Evolutionary conservation across 2,888 invertebrate genomes (phyloP).

Genomic region (Metacarcinus magister): DNA sequence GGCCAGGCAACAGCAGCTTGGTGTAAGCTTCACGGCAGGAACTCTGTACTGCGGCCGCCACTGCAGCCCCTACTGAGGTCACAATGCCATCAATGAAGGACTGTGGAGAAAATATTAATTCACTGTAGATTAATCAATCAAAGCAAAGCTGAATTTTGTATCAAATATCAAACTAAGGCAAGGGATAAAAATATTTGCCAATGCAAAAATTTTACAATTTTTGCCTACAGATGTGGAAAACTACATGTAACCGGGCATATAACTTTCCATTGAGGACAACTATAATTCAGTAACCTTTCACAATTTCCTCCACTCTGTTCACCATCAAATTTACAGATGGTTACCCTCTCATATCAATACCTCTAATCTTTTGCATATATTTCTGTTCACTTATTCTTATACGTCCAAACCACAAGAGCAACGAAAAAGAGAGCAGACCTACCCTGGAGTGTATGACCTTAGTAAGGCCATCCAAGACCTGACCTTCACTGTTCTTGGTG

Average conservation of each 20-base stretch:
- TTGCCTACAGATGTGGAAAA: no score
- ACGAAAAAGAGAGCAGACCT: neutral
- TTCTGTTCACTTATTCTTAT: neutral
- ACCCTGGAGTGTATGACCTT: slow-evolving; percentile 80
- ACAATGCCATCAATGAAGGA: slow-evolving; percentile 86
- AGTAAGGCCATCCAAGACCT: slow-evolving; percentile 74
- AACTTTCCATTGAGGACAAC: neutral
- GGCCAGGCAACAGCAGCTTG: slow-evolving; percentile 91
- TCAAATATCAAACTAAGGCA: neutral
- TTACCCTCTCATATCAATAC: neutral
- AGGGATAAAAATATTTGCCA: neutral
- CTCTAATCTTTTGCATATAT: neutral
- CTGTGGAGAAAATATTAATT: slow-evolving; percentile 62
- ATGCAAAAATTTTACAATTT: neutral
- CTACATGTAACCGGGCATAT: neutral
- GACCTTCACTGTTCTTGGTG: slow-evolving; percentile 69
- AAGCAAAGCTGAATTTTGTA: neutral
- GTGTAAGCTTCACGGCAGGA: slow-evolving; percentile 92
- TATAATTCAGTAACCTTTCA: neutral
- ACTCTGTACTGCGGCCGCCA: slow-evolving; percentile 89
- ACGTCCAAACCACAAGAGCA: neutral
- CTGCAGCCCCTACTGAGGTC: slow-evolving; percentile 90
- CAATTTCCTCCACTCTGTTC: neutral
- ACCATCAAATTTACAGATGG: neutral
- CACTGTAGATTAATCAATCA: neutral